These are phyloP conservation scores for Drosophila nr. perissopoda DNA, from an alignment of 2,888 invertebrate genomes.

Conservation along the genomic window DNA sequence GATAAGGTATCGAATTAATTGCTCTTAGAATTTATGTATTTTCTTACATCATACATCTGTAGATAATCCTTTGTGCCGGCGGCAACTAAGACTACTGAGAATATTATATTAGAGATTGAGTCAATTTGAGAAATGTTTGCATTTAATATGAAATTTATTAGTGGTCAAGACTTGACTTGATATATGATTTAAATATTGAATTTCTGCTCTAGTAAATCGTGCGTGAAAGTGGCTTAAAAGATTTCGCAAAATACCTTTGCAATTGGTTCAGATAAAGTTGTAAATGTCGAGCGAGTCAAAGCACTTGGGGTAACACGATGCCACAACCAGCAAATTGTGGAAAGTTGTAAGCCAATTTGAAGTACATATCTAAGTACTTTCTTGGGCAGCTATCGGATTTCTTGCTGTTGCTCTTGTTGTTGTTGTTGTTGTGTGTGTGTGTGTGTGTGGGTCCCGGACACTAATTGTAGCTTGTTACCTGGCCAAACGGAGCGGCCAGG, in stretches of 20 bases:
- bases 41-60: too few relatives aligned
- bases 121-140: neutral
- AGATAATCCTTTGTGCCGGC: neutral
- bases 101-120: neutral
- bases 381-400: slow-evolving; percentile 42
- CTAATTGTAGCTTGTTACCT: slow-evolving; percentile 72
- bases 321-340: slow-evolving; percentile 28
- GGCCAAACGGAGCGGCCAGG: slow-evolving; percentile 18
- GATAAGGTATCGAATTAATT: slow-evolving; percentile 13
- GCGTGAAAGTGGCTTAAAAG: neutral
- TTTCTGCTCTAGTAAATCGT: neutral
- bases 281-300: slow-evolving; percentile 52
- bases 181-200: neutral
- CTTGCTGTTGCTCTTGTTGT: slow-evolving; percentile 25
- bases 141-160: neutral
- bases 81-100: neutral
- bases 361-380: slow-evolving; percentile 55
- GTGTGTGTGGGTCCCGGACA: slow-evolving; percentile 64
- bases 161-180: neutral
- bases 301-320: slow-evolving; percentile 39
- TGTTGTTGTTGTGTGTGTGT: slow-evolving; percentile 28
- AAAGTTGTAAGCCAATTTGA: slow-evolving; percentile 55
- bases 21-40: neutral
- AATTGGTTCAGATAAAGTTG: slow-evolving; percentile 57
- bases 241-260: slow-evolving; percentile 4